These are phyloP conservation scores for Sigmodon hispidus DNA, from an alignment of 2,113 vertebrate genomes.

Conservation along the genomic window DNA sequence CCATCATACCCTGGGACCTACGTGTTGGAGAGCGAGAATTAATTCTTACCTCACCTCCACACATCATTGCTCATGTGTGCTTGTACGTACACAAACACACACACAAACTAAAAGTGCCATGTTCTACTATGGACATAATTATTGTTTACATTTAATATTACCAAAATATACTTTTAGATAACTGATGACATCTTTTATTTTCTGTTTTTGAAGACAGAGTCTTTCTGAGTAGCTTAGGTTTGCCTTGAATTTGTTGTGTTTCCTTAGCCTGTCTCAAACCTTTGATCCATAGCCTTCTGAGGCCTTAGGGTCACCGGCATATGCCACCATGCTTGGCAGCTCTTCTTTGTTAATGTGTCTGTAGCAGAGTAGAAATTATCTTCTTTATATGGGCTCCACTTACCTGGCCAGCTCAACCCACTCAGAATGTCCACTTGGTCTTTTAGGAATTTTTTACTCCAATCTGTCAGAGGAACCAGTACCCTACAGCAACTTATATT, in stretches of 20 bases:
- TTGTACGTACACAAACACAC: background rate
- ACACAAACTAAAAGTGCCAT: background rate
- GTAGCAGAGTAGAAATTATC: background rate
- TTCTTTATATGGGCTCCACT: background rate
- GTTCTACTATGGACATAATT: background rate
- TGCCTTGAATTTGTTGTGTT: background rate
- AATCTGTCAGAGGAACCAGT: background rate
- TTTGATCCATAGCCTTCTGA: background rate
- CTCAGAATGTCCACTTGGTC: conserved; percentile 1
- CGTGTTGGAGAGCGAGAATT: background rate
- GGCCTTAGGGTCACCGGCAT: background rate
- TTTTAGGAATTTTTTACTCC: conserved; percentile 33
- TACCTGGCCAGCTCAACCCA: background rate
- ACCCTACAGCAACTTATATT: background rate
- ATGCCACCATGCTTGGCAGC: background rate
- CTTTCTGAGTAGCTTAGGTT: background rate
- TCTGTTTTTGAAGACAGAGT: background rate
- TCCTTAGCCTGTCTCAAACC: background rate
- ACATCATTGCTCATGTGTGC: background rate
- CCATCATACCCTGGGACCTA: background rate
- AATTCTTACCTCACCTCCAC: background rate
- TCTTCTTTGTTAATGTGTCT: conserved; percentile 48
- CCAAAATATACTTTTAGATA: background rate
- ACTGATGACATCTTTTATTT: conserved; percentile 21
- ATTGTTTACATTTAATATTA: conserved; percentile 9